Evolutionary conservation across 1,140 invertebrate genomes (phyloP).

Genomic region (Penaeus japonicus): DNA sequence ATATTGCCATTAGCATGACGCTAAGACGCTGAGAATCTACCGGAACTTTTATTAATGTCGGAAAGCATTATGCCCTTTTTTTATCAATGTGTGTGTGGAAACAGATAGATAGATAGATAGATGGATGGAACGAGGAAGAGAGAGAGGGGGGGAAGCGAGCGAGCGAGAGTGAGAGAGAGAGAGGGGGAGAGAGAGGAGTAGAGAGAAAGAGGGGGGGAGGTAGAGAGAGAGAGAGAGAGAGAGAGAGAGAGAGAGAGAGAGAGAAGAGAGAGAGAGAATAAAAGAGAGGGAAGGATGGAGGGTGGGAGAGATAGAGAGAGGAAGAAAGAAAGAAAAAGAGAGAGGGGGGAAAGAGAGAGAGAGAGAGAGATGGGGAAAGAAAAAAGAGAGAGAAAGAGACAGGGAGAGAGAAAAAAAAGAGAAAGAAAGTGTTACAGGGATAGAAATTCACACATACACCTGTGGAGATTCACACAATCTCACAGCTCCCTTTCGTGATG

Average conservation of each 20-base stretch:
- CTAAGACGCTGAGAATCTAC: too few species aligned
- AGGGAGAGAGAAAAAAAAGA: not conserved
- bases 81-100: not conserved
- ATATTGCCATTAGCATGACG: too few species aligned
- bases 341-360: not conserved
- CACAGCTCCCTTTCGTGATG: too few species aligned
- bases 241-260: constrained; percentile 2
- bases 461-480: not conserved
- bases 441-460: not conserved
- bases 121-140: not conserved
- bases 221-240: not conserved
- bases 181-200: not conserved
- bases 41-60: too few species aligned
- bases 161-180: not conserved
- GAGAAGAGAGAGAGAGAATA: not conserved
- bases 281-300: too few species aligned
- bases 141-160: not conserved
- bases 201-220: not conserved
- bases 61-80: too few species aligned
- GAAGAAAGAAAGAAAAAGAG: not conserved
- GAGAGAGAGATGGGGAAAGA: not conserved
- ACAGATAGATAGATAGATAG: not conserved
- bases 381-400: not conserved
- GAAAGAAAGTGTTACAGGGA: not conserved
- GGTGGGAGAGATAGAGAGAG: not conserved